A percentile compares a stretch with the other conserved stretches of the same genome.
Evolutionary conservation across 2,888 invertebrate genomes (phyloP).

Genomic region (Melanostoma scalare): DNA sequence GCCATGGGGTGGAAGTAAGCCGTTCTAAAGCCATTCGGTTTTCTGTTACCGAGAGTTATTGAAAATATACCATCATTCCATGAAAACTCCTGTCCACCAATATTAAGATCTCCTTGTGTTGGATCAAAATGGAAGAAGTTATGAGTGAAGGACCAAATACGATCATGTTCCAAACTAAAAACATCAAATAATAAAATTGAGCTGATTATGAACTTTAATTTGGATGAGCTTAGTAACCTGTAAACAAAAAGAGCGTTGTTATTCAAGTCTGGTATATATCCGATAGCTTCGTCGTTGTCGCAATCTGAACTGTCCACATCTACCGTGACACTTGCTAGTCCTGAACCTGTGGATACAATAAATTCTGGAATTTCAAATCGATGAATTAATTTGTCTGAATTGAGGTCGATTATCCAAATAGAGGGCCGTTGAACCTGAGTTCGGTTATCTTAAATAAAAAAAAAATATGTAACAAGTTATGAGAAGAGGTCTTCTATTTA

Average conservation of each 20-base stretch:
- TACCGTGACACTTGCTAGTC: slow-evolving; percentile 87
- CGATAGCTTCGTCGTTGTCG: slow-evolving; percentile 85
- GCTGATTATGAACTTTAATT: too few relatives aligned
- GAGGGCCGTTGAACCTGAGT: slow-evolving; percentile 84
- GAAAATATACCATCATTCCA: slow-evolving; percentile 93
- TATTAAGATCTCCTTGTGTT: slow-evolving; percentile 85
- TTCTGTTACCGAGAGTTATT: slow-evolving; percentile 84
- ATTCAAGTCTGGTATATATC: slow-evolving; percentile 85
- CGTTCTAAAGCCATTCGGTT: slow-evolving; percentile 84
- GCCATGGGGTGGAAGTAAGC: slow-evolving; percentile 91
- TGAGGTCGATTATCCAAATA: slow-evolving; percentile 86
- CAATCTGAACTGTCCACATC: slow-evolving; percentile 85
- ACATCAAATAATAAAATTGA: background rate
- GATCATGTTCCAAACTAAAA: slow-evolving; percentile 83
- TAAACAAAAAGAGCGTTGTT: slow-evolving; percentile 81
- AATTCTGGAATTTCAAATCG: slow-evolving; percentile 82
- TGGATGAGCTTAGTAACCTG: slow-evolving; percentile 72
- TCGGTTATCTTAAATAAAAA: slow-evolving; percentile 76
- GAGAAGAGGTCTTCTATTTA: background rate
- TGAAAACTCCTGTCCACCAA: slow-evolving; percentile 88
- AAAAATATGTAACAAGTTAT: background rate
- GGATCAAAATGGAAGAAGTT: slow-evolving; percentile 90
- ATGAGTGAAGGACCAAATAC: slow-evolving; percentile 88
- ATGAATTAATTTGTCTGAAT: slow-evolving; percentile 84
- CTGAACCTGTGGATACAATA: slow-evolving; percentile 82